Percentiles rank a stretch among this genome's conserved stretches.
phyloP scores from a whole-genome alignment of 2,113 vertebrate genomes.

The Thamnaconus septentrionalis region DNA sequence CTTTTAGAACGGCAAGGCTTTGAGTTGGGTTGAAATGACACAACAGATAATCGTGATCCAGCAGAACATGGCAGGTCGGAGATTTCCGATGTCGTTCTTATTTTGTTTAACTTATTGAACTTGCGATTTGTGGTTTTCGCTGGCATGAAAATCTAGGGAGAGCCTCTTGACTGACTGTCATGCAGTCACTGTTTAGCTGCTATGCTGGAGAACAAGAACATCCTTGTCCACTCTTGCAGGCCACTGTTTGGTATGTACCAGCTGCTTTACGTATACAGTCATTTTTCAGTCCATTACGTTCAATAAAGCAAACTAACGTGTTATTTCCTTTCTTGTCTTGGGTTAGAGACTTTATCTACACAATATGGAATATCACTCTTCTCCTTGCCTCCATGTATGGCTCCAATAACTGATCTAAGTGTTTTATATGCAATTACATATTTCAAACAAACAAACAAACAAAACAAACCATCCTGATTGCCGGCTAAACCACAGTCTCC shows the following conservation, averaged over 20 bases:
- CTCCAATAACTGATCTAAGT: no score
- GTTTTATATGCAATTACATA: no score
- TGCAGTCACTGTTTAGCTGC: not conserved
- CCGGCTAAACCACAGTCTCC: constrained; percentile 25
- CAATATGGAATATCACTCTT: no score
- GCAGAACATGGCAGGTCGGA: not conserved
- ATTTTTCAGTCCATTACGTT: constrained; percentile 37
- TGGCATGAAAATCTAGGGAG: constrained; percentile 9
- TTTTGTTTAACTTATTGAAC: not conserved
- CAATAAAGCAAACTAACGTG: no score
- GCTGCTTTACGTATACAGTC: constrained; percentile 31
- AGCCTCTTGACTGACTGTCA: constrained; percentile 15
- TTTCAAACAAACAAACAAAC: no score
- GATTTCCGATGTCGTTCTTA: constrained; percentile 13
- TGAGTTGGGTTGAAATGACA: not conserved
- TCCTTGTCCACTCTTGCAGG: constrained; percentile 23
- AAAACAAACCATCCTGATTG: not conserved
- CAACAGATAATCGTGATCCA: not conserved
- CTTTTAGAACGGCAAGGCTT: not conserved
- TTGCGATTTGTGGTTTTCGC: constrained; percentile 12
- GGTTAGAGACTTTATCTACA: no score
- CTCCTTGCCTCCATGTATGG: no score
- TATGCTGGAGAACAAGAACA: constrained; percentile 32
- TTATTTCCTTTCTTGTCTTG: no score
- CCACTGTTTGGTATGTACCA: constrained; percentile 14